phyloP scores from a whole-genome alignment of 2,888 invertebrate genomes.

The Teinopalpus imperialis region DNA sequence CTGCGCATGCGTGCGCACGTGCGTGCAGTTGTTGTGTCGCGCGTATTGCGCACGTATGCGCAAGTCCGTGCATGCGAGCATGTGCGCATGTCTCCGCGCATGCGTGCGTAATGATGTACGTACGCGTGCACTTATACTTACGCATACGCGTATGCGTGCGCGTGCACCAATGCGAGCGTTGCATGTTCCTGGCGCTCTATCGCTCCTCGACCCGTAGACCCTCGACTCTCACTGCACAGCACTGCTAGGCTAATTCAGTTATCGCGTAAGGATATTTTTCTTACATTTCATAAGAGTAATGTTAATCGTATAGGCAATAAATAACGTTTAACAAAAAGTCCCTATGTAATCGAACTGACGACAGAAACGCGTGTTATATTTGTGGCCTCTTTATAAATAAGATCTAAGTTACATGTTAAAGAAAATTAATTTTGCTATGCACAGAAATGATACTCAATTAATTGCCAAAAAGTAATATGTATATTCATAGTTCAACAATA shows the following conservation, averaged over 20 bases:
- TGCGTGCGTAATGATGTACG: not conserved
- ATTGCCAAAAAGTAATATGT: constrained; percentile 83
- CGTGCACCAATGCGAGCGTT: constrained; percentile 1
- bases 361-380: constrained; percentile 81
- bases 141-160: constrained; percentile 6
- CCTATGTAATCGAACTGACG: constrained; percentile 81
- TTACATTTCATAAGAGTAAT: constrained; percentile 78
- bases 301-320: constrained; percentile 79
- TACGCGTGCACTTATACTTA: constrained; percentile 11
- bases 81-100: not conserved
- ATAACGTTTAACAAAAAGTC: constrained; percentile 79
- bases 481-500: constrained; percentile 82
- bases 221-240: constrained; percentile 74
- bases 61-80: constrained; percentile 6
- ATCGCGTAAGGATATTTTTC: constrained; percentile 79
- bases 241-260: constrained; percentile 80
- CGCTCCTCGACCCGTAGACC: constrained; percentile 42
- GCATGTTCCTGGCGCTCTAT: constrained; percentile 19
- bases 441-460: constrained; percentile 83
- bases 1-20: constrained; percentile 15
- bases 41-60: constrained; percentile 10
- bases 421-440: constrained; percentile 81
- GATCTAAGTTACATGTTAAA: constrained; percentile 82
- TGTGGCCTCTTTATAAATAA: constrained; percentile 82
- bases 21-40: constrained; percentile 20